Conservation (phyloP, 2,113 vertebrate species). For the Leucosticte australis region DNA sequence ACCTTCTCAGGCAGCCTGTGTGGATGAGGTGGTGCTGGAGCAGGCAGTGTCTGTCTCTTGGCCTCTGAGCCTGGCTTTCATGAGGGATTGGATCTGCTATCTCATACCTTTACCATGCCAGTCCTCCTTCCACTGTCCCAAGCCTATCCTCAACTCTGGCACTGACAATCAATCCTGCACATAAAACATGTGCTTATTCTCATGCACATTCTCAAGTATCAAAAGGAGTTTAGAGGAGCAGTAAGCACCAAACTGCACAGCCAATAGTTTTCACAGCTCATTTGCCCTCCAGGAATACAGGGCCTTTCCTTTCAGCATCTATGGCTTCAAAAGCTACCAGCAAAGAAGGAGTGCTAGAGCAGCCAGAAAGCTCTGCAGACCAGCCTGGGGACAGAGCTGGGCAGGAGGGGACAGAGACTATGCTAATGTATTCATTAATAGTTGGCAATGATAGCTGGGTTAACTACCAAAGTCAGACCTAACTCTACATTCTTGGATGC, state of each 20-base stretch:
- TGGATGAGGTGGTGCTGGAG: neutral
- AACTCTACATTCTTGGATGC: neutral
- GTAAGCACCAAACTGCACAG: neutral
- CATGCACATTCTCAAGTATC: neutral
- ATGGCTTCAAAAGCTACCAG: neutral
- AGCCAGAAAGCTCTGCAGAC: neutral
- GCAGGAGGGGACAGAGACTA: neutral
- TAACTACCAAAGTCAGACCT: neutral
- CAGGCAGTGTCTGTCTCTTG: neutral
- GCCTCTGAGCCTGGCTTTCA: neutral
- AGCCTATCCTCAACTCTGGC: neutral
- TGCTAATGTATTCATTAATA: neutral
- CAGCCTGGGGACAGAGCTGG: neutral
- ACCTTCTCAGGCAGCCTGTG: neutral
- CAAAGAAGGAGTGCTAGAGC: neutral
- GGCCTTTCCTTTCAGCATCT: neutral
- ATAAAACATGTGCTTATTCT: fast-evolving
- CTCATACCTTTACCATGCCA: neutral
- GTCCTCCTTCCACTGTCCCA: neutral
- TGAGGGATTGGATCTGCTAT: neutral
- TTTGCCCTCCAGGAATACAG: neutral
- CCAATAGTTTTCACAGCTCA: neutral
- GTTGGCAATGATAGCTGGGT: neutral
- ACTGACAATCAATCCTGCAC: neutral
- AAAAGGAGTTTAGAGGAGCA: neutral